Evolutionary conservation across 2,113 vertebrate genomes (phyloP).

Genomic region (Leptobrachium leishanense): DNA sequence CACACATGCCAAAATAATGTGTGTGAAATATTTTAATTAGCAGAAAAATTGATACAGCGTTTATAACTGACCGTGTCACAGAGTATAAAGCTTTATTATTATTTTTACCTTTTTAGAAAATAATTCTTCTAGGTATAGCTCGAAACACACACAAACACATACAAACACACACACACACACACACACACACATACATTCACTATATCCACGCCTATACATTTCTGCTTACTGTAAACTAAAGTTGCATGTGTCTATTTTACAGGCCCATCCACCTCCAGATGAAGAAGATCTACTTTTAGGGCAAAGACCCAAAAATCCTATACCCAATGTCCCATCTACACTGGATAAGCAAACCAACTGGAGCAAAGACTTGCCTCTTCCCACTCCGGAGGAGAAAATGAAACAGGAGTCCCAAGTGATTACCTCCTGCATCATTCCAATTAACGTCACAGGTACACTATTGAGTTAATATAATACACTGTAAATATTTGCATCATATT

Average conservation of each 20-base stretch:
- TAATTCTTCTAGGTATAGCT: no score
- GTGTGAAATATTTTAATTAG: no score
- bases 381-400: slow-evolving; percentile 96
- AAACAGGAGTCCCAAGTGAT: slow-evolving; percentile 91
- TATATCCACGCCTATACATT: no score
- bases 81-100: no score
- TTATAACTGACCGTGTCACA: no score
- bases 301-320: slow-evolving; percentile 88
- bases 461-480: not conserved
- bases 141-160: no score
- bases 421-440: slow-evolving; percentile 94
- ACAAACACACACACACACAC: no score
- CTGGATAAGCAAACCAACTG: slow-evolving; percentile 99
- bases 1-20: no score
- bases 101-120: no score
- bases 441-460: slow-evolving; percentile 94
- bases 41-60: no score
- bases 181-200: no score
- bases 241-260: slow-evolving; percentile 70
- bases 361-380: slow-evolving; percentile 91
- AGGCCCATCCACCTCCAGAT: slow-evolving; percentile 83
- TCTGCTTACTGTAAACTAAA: not conserved
- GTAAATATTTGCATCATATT: no score
- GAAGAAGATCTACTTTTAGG: slow-evolving; percentile 89
- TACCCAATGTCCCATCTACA: slow-evolving; percentile 91